Base-by-base conservation (phyloP, 2,888 invertebrate species). In the Tetramorium bicarinatum region DNA sequence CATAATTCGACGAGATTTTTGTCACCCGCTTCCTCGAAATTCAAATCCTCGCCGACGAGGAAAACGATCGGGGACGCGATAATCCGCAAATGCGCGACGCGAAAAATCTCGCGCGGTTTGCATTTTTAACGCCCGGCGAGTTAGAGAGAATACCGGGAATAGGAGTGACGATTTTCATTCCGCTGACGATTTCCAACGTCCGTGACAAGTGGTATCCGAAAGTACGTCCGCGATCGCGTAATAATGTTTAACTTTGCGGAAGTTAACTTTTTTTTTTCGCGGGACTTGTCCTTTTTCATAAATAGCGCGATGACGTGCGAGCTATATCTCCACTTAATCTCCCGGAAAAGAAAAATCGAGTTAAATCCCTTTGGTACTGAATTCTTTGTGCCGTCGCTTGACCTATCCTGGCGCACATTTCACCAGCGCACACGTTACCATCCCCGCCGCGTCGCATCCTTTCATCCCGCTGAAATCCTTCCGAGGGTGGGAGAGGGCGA, bases 1-100 rank as follows among this genome's bases (percentile, higher is more conserved):
- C 79, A 80, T 80, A 80, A 80, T 80, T 80, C 59, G 79, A 54
- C 79, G 72, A 59, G 59, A 80, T 80, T 80, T 80, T 80, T 72
- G 79, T 61, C 59, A 34, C 72, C 38, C 59, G 69, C 11, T 49
- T 72, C 59, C 79, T 59, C 79, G 72, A 72, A 72, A 80, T 80
- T 80, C 72, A 80, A 72, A 80, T 80, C 47, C 72, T 18, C 71
- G 56, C 18, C 67, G 54, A 72, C 71, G 79, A 44, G 79, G 47
- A 59, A 79, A 79, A 59, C 59, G 72, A 79, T 79, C 38, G 56
- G 15, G 79, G 44, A 71, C 44, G 38, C 72, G 72, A 72, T 80
- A 80, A 80, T 80, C 59, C 72, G 79, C 21, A 21, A 38, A 52
- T 34, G 72, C 72, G 59, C 25, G 77, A 69, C 67, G 38, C 29